Percentiles rank a stretch among this genome's conserved stretches.
Evolutionary conservation across 2,888 invertebrate species (phyloP).

Genomic region (Proisotoma minuta): DNA sequence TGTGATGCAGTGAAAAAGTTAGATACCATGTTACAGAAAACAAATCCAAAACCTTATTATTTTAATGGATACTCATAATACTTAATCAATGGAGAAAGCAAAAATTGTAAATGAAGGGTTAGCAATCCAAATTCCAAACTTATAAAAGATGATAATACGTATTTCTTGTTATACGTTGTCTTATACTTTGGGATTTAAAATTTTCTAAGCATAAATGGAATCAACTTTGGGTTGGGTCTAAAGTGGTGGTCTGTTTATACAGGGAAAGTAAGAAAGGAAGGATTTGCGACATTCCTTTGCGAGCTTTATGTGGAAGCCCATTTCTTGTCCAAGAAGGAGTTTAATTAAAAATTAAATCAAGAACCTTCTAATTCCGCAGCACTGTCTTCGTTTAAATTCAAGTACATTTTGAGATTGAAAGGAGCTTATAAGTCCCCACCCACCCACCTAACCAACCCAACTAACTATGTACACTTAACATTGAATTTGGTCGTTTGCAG

Average conservation of each 20-base stretch:
- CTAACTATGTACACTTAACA: background rate
- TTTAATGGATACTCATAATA: no score
- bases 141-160: no score
- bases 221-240: background rate
- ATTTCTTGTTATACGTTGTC: no score
- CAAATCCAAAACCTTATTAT: no score
- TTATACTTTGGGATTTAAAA: no score
- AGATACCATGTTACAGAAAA: no score
- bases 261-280: background rate
- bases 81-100: no score
- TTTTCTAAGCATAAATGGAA: background rate
- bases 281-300: conserved; percentile 14
- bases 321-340: conserved; percentile 9
- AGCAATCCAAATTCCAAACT: no score
- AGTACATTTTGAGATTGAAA: background rate
- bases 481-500: background rate
- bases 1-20: no score
- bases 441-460: background rate
- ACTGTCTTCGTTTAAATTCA: background rate
- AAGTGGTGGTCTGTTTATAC: background rate
- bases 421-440: background rate
- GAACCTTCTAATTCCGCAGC: background rate
- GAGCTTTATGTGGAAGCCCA: background rate
- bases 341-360: conserved; percentile 20
- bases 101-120: no score